phyloP scores from a whole-genome alignment of 2,888 invertebrate genomes.

The Platycnemis pennipes region DNA sequence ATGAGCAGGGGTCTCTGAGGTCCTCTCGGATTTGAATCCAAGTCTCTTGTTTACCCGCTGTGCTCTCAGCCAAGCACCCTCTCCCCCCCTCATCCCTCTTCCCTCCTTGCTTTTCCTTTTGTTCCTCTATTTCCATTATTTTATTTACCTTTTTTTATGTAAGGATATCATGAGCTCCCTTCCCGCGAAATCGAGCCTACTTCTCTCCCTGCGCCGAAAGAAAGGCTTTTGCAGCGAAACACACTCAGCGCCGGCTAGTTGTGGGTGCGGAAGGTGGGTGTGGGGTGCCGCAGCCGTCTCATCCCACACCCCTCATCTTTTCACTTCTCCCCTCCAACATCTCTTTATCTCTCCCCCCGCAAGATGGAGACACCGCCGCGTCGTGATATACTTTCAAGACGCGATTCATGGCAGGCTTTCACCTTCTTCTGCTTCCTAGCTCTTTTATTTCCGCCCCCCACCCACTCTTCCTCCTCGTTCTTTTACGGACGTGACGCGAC shows the following conservation, averaged over 20 bases:
- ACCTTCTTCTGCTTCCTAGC: not conserved
- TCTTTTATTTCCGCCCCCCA: not conserved
- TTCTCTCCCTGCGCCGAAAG: not conserved
- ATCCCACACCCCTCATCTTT: not conserved
- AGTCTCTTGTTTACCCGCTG: not conserved
- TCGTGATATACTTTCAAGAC: conserved; percentile 33
- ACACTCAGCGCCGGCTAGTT: not conserved
- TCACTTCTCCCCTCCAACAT: not conserved
- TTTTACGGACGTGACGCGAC: not conserved
- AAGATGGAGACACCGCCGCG: not conserved
- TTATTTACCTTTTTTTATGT: not conserved
- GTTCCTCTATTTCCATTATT: not conserved
- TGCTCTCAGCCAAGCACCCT: not conserved
- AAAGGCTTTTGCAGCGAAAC: not conserved
- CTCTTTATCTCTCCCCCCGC: not conserved
- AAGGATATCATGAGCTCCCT: conserved; percentile 1
- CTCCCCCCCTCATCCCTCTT: not conserved
- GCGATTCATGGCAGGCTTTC: conserved; percentile 40
- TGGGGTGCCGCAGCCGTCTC: not conserved
- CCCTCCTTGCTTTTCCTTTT: not conserved
- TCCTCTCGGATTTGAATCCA: not conserved
- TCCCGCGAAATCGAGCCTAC: not conserved
- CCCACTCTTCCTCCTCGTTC: not conserved
- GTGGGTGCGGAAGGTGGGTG: not conserved
- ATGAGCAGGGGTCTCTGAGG: too few species aligned